phyloP scores from a whole-genome alignment of 2,888 invertebrate species.

The Ormia ochracea region DNA sequence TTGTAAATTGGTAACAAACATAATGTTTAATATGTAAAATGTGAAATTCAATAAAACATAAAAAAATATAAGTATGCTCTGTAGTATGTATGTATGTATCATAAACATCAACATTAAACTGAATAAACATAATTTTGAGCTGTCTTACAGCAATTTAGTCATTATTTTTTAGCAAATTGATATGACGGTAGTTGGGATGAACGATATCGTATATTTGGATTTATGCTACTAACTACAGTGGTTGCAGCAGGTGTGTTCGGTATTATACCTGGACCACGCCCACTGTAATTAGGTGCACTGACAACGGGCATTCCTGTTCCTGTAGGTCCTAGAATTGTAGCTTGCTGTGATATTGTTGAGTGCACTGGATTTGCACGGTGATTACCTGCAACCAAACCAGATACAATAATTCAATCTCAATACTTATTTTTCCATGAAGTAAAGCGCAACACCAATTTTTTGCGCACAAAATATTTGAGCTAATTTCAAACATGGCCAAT shows the following conservation, averaged over 20 bases:
- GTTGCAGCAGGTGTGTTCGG: conserved; percentile 67
- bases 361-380: conserved; percentile 73
- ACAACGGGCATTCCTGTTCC: conserved; percentile 71
- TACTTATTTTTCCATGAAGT: no score
- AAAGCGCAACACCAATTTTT: no score
- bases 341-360: conserved; percentile 71
- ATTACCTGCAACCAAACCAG: conserved; percentile 65
- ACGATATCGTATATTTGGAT: conserved; percentile 72
- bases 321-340: conserved; percentile 71
- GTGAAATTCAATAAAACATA: conserved; percentile 27
- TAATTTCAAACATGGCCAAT: no score
- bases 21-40: conserved; percentile 29
- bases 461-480: no score
- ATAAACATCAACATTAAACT: conserved; percentile 52
- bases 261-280: conserved; percentile 70
- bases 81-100: not conserved
- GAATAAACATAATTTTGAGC: conserved; percentile 37
- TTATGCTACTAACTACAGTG: conserved; percentile 67
- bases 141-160: conserved; percentile 42
- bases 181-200: conserved; percentile 70
- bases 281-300: conserved; percentile 71
- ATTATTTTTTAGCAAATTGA: conserved; percentile 74
- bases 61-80: conserved; percentile 9
- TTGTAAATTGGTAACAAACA: conserved; percentile 44
- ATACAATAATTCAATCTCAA: not conserved